Evolutionary conservation across 1,140 invertebrate genomes (phyloP).

Genomic region (Pristionchus pacificus): DNA sequence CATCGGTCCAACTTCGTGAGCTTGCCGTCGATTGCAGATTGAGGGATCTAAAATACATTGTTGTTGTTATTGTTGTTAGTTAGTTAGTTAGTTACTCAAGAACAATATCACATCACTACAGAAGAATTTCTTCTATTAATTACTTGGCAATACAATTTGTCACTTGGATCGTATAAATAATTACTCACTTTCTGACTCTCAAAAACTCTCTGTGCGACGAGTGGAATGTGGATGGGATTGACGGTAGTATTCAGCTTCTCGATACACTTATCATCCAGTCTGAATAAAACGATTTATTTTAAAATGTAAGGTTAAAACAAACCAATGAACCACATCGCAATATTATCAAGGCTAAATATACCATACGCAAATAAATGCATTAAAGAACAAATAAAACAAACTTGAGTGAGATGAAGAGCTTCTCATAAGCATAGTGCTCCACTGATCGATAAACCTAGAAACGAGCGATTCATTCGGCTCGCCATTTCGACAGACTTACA

Average conservation of each 20-base stretch:
- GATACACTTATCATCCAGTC: slow-evolving; percentile 44
- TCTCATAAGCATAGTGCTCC: slow-evolving; percentile 56
- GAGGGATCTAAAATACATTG: slow-evolving; percentile 40
- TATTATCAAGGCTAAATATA: too few relatives aligned
- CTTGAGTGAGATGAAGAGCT: slow-evolving; percentile 15
- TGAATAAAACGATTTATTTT: slow-evolving; percentile 25
- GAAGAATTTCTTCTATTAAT: too few relatives aligned
- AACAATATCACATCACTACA: not conserved
- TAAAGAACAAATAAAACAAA: not conserved
- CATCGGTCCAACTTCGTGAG: slow-evolving; percentile 46
- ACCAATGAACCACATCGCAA: too few relatives aligned
- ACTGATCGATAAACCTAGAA: slow-evolving; percentile 49
- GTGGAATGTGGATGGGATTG: slow-evolving; percentile 40
- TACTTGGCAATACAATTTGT: too few relatives aligned
- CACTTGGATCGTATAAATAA: slow-evolving; percentile 23
- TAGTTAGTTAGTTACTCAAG: not conserved
- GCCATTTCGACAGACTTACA: too few relatives aligned
- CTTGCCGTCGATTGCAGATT: slow-evolving; percentile 41
- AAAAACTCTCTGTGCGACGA: slow-evolving; percentile 43
- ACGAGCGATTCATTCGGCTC: too few relatives aligned
- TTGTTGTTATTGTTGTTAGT: slow-evolving; percentile 12
- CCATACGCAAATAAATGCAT: not conserved
- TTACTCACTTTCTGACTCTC: slow-evolving; percentile 34
- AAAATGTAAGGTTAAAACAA: too few relatives aligned
- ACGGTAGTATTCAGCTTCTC: slow-evolving; percentile 54